Evolutionary conservation across 2,113 vertebrate species (phyloP), one percentile per base, ranked within the genome.

Genomic region (Phycodurus eques): DNA sequence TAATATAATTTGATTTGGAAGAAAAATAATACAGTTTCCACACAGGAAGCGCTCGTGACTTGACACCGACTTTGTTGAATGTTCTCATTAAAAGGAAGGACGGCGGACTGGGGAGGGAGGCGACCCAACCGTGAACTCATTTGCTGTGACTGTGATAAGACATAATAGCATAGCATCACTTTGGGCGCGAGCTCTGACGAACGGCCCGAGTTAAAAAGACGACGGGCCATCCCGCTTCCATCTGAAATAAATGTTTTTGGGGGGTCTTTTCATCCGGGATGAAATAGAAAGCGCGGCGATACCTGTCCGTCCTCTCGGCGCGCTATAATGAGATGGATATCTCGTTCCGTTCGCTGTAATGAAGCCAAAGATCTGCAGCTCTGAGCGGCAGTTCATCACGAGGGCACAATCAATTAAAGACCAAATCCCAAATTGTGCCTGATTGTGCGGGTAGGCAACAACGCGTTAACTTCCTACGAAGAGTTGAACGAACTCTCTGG

Each of bases 341-440:
- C 71, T 77, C 64, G 39, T 66, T 76, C 67, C n/a, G 44, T 75
- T 62, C n/a, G 51, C 39, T 54, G 1, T 80, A 76, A 83, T 84
- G 77, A 77, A 68, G 77, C 70, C 20, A 73, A 83, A 77, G 72
- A 77, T 73, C 71, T 73, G 68, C 31, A 75, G 73, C 51, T 83
- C 69, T 61, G 62, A 62, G 54, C 35, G 61, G 47, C 70, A 31
- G 67, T 56, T 77, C 68, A 78, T 85, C 71, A 78, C 67, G 65
- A 57, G 71, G 82, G 71, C 59, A 42, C 70, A 72, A 79, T 85
- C 84, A 83, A 87, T 83, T 87, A 71, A 78, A 72, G 57, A 44
- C 14, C n/a, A 8, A 80, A 73, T 70, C 54, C 60, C 27, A 44
- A 80, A 67, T 61, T 61, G 43, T 51, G 65, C 35, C 66, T 82